Evolutionary conservation across 2,888 invertebrate species (phyloP), one percentile per base, ranked within the genome.

Genomic region (Ochropleura plecta): DNA sequence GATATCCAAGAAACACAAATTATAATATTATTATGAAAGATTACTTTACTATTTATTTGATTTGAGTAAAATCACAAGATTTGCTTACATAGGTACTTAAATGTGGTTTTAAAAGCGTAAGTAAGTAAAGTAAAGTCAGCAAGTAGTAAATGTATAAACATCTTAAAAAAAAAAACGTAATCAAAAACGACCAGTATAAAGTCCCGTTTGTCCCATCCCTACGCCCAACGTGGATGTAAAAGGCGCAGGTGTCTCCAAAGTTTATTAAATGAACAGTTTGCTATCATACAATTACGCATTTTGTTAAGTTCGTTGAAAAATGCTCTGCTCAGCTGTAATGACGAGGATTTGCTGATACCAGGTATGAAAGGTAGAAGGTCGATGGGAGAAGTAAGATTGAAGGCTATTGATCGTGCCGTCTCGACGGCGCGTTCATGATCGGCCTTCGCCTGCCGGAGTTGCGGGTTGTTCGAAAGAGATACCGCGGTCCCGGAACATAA

Each of bases 201-300:
- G 1, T 30, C n/a, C 44, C n/a, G 9, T 14, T 30, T 72, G 59
- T 74, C 70, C 59, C 83, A 83, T 71, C 81, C 59, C 78, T 79
- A 81, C 18, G 7, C n/a, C 12, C 20, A 70, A 65, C 71, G 57
- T 44, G 57, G 69, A 82, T 79, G 70, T 76, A 72, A 51, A 12
- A 67, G 79, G 69, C 88, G 80, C 88, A 88, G 88, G 88, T 88
- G 88, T 75, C 76, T 74, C 49, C 5, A 75, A 83, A 88, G 72
- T 88, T 88, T 84, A 87, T 88, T 84, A 86, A 86, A 84, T 68
- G 73, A 78, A 69, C 77, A 68, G 82, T 88, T 75, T 62, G 64
- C 66, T 51, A 70, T 65, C 74, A 81, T 81, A 81, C 76, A 82
- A 81, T 87, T 86, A 82, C 12, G 69, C 78, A 81, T 81, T 84